Base-by-base conservation (phyloP, 2,113 vertebrate genomes). In the Perca fluviatilis region DNA sequence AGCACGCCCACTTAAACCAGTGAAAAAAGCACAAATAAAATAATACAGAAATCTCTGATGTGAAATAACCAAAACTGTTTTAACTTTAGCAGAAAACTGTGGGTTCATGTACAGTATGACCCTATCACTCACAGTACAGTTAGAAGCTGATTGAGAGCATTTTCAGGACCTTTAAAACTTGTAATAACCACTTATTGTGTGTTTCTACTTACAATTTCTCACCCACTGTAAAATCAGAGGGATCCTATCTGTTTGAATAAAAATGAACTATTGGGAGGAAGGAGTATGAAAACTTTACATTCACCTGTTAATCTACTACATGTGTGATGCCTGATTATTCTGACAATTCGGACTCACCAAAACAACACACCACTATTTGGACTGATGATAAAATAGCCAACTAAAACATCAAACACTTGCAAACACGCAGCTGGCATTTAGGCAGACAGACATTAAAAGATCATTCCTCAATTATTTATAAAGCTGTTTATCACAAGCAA, bases 401-500 rank as follows among this genome's bases (percentile, higher is more conserved):
- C 27, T 79, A 64, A 69, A 83, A 86, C 54, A 72, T 86, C 75
- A 67, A 46, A 68, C 57, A 53, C 47, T 70, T 64, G 7, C 27
- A 60, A 72, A 83, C 86, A 57, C 79, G 53, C 57, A 61, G 66
- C 15, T 47, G 51, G 69, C 54, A 60, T 78, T 72, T 81, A 82
- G 62, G 80, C 58, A 43, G 66, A 47, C 9, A 65, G 63, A 66
- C 79, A 79, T 87, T 77, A 25, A 86, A 83, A 86, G 70, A 84
- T 66, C 14, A 30, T 71, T 40, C 51, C 13, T 89, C n/a, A 82
- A 78, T 83, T 82, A 88, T 88, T 84, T 57, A 82, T 67, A 40
- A 63, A 58, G 21, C 60, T 77, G 80, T 82, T 90, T 49, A 70
- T 90, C 54, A 60, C 15, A 25, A 76, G 69, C 51, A 53, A 57